Evolutionary conservation across 2,888 invertebrate species (phyloP).

Genomic region (Orgyia antiqua): DNA sequence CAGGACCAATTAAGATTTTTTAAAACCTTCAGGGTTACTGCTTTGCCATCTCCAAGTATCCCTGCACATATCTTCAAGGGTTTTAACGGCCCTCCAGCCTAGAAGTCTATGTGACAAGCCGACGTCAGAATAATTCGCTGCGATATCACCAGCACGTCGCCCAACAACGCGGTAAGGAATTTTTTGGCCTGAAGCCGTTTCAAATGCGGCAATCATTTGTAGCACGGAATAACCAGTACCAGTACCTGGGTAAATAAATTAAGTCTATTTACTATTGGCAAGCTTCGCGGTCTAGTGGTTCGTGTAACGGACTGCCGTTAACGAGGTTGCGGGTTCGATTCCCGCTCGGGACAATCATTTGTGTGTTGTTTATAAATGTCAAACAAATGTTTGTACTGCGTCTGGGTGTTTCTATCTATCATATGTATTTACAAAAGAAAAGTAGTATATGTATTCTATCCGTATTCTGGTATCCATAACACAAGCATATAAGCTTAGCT

Average conservation of each 20-base stretch:
- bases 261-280: too few relatives aligned
- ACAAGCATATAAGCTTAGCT: too few relatives aligned
- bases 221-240: conserved; percentile 92
- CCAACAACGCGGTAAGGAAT: conserved; percentile 85
- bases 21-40: conserved; percentile 87
- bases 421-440: too few relatives aligned
- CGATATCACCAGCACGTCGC: conserved; percentile 91
- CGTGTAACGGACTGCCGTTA: too few relatives aligned
- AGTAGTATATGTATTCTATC: too few relatives aligned
- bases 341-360: too few relatives aligned
- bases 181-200: conserved; percentile 83
- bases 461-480: too few relatives aligned
- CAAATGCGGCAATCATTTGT: conserved; percentile 89
- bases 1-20: conserved; percentile 13
- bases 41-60: conserved; percentile 95
- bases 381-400: too few relatives aligned
- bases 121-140: conserved; percentile 90
- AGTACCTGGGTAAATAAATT: conserved; percentile 64
- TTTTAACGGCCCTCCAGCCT: conserved; percentile 88
- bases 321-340: too few relatives aligned
- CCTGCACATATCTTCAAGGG: conserved; percentile 88
- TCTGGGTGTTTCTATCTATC: too few relatives aligned
- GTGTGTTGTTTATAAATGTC: too few relatives aligned
- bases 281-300: too few relatives aligned
- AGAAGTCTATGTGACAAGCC: conserved; percentile 85